phyloP scores from a whole-genome alignment of 1,140 invertebrate species.

The Calycopis cecrops region DNA sequence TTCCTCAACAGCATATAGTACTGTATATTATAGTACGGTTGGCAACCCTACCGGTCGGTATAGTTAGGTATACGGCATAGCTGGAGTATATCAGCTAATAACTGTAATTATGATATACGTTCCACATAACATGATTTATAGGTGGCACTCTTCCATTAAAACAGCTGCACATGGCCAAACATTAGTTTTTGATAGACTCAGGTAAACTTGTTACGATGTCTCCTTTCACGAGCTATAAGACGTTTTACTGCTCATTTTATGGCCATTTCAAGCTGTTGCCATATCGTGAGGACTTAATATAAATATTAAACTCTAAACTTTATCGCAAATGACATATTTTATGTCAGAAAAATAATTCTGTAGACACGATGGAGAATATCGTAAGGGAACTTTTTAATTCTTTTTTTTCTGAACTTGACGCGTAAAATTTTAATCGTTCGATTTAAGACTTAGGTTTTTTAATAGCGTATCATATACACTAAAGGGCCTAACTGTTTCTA shows the following conservation, averaged over 20 bases:
- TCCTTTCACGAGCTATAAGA: conserved; percentile 15
- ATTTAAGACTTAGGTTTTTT: too few species aligned
- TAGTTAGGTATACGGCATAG: too few species aligned
- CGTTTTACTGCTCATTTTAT: conserved; percentile 18
- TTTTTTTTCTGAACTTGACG: too few species aligned
- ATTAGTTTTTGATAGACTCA: conserved; percentile 28
- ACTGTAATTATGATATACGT: not conserved
- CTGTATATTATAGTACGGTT: too few species aligned
- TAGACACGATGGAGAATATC: too few species aligned
- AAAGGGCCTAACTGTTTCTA: too few species aligned
- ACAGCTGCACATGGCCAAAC: conserved; percentile 7
- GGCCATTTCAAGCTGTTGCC: conserved; percentile 16
- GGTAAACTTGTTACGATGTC: conserved; percentile 12
- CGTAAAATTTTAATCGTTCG: too few species aligned
- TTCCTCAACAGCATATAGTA: too few species aligned
- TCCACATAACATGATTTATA: not conserved
- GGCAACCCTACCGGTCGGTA: too few species aligned
- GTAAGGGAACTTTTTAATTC: too few species aligned
- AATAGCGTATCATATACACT: too few species aligned
- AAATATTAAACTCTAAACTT: conserved; percentile 16
- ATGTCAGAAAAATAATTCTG: not conserved
- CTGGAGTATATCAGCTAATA: too few species aligned
- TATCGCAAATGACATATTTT: conserved; percentile 7
- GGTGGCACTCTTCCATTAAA: not conserved
- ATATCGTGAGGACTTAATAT: conserved; percentile 12